Percentiles rank a stretch among this genome's conserved stretches.
Conservation (phyloP, 37 sponge, comb jelly and placozoan species). For the Eunapius fragilis region DNA sequence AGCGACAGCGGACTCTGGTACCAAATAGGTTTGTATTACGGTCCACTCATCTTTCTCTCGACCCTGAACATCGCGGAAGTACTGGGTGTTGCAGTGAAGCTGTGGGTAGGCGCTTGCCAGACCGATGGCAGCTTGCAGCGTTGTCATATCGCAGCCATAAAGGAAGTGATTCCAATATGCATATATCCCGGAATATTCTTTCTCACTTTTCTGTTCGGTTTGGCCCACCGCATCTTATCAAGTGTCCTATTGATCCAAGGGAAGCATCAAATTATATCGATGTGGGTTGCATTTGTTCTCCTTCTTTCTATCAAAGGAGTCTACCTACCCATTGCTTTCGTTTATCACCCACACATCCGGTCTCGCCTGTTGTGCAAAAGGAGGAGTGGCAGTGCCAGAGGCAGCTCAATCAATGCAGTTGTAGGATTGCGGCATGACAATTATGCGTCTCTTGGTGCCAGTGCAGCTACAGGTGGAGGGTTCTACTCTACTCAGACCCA, state of each 20-base stretch:
- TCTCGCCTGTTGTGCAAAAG: neutral
- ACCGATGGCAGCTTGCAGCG: neutral
- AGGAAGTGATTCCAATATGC: neutral
- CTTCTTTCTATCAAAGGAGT: neutral
- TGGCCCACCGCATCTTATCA: neutral
- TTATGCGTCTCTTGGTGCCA: neutral
- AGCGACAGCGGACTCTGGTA: neutral
- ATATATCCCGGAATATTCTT: neutral
- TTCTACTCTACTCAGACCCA: neutral
- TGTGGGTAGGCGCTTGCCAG: neutral
- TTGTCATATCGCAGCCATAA: neutral
- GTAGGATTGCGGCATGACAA: neutral
- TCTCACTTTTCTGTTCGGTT: neutral
- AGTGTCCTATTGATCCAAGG: neutral
- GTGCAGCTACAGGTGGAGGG: neutral
- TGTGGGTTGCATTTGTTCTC: neutral
- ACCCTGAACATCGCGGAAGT: neutral
- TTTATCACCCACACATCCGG: neutral
- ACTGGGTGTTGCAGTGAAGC: neutral
- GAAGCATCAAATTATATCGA: neutral
- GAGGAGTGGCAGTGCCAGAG: too few relatives aligned
- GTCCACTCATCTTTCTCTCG: neutral
- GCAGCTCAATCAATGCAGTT: neutral
- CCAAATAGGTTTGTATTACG: neutral
- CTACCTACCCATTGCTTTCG: neutral